Evolutionary conservation across 1,140 invertebrate genomes (phyloP).

Genomic region (Macrotrachela quadricornifera): DNA sequence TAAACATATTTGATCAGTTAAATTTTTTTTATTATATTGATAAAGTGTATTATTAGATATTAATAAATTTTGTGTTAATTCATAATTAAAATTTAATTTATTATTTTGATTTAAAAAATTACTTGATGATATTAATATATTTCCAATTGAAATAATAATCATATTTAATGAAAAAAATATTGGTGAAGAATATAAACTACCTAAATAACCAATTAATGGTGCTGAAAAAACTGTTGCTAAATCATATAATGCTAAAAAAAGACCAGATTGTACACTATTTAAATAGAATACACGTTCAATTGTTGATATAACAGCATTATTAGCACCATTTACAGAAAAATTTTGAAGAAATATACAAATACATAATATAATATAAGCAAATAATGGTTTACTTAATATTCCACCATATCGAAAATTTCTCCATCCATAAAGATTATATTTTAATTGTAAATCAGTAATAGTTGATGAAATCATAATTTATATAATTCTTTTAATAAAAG

Average conservation of each 20-base stretch:
- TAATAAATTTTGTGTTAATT: no score
- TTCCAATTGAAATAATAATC: neutral
- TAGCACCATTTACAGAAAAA: neutral
- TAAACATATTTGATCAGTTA: no score
- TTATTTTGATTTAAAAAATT: neutral
- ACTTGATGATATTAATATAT: neutral
- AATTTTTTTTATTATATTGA: neutral
- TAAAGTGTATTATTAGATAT: neutral
- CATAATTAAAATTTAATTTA: no score
- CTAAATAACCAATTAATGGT: slow-evolving; percentile 5
- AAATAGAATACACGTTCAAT: slow-evolving; percentile 1
- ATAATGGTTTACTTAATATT: neutral
- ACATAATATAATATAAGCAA: neutral
- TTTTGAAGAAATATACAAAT: neutral
- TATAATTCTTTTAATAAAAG: no score
- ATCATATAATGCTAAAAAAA: slow-evolving; percentile 1
- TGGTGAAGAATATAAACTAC: neutral
- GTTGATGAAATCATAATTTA: no score
- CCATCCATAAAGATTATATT: no score
- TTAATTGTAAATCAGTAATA: no score
- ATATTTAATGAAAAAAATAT: neutral
- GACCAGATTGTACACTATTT: neutral
- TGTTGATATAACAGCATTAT: slow-evolving; percentile 1
- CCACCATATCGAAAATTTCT: no score
- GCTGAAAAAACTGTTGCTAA: neutral